phyloP scores from a whole-genome alignment of 2,113 vertebrate genomes.

The Uropsilus gracilis region DNA sequence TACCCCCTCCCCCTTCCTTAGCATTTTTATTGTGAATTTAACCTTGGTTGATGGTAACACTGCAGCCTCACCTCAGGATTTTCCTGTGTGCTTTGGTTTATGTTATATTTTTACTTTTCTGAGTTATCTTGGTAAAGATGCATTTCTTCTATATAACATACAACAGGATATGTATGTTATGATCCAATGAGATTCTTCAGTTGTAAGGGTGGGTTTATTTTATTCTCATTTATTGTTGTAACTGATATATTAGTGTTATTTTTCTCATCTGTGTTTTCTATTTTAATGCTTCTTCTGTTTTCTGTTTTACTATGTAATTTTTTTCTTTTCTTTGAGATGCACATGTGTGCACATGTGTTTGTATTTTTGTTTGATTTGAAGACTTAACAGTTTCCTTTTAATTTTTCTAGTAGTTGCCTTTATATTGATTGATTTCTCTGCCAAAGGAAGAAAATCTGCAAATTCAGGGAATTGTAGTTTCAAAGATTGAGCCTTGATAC shows the following conservation, averaged over 20 bases:
- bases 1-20: too few species aligned
- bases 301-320: neutral
- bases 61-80: neutral
- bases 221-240: slow-evolving; percentile 22
- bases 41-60: neutral
- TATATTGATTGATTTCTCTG: slow-evolving; percentile 52
- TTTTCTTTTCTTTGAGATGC: slow-evolving; percentile 48
- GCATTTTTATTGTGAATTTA: slow-evolving; percentile 14
- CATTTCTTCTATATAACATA: neutral
- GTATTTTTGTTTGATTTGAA: slow-evolving; percentile 57
- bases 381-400: slow-evolving; percentile 47
- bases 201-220: neutral
- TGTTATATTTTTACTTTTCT: slow-evolving; percentile 25
- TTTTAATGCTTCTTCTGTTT: slow-evolving; percentile 11
- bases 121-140: slow-evolving; percentile 1
- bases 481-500: slow-evolving; percentile 27
- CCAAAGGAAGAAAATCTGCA: slow-evolving; percentile 35
- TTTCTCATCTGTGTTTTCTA: slow-evolving; percentile 45
- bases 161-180: neutral
- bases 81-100: neutral
- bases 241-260: neutral
- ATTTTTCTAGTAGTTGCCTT: slow-evolving; percentile 54
- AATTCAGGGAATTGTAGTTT: slow-evolving; percentile 11
- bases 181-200: neutral
- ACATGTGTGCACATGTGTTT: slow-evolving; percentile 28